Evolutionary conservation across 2,888 invertebrate species (phyloP).

Genomic region (Cataglyphis altisquamis): DNA sequence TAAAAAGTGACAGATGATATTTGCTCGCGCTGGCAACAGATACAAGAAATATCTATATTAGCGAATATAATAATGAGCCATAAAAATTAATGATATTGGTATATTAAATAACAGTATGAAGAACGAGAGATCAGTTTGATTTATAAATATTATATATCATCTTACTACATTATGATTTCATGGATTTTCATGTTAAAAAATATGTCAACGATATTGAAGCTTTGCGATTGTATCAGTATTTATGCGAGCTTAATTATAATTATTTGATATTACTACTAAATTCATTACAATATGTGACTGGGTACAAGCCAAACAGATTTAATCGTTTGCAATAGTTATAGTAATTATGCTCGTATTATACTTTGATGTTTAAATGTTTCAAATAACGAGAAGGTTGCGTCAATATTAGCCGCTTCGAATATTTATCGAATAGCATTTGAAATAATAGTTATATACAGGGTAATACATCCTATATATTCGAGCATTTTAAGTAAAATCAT

Average conservation of each 20-base stretch:
- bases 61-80: constrained; percentile 58
- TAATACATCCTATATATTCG: constrained; percentile 23
- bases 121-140: constrained; percentile 8
- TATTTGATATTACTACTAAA: constrained; percentile 48
- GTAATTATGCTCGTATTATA: constrained; percentile 37
- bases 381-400: constrained; percentile 59
- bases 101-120: not conserved
- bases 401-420: constrained; percentile 63
- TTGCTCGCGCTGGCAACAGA: not conserved
- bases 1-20: not conserved
- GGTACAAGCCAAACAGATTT: constrained; percentile 52
- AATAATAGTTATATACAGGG: constrained; percentile 57
- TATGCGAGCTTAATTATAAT: constrained; percentile 53
- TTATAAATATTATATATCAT: constrained; percentile 5
- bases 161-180: constrained; percentile 12
- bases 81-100: not conserved
- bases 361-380: constrained; percentile 44
- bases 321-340: constrained; percentile 57
- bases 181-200: constrained; percentile 43
- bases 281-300: constrained; percentile 38
- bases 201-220: not conserved
- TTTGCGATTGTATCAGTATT: constrained; percentile 21
- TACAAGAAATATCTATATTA: not conserved
- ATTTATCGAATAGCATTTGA: constrained; percentile 63
- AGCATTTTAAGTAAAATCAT: constrained; percentile 13